These are phyloP conservation scores for Drosophila gunungcola DNA, from an alignment of 1,140 invertebrate genomes.

Conservation along the genomic window DNA sequence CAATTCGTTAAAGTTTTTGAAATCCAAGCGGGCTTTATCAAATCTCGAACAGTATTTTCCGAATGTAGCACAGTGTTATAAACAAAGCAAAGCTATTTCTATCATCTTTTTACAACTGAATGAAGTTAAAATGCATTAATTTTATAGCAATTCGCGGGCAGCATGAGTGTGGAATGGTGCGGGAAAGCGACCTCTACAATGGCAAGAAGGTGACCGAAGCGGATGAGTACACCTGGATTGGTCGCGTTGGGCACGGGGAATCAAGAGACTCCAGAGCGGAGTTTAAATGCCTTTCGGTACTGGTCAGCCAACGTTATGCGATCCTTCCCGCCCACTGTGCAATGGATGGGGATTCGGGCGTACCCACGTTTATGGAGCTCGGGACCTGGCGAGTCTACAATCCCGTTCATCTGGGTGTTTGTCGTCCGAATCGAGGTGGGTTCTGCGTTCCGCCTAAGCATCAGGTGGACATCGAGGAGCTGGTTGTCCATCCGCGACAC, in stretches of 20 bases:
- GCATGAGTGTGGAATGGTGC: constrained; percentile 17
- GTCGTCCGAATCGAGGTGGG: not conserved
- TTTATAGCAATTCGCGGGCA: not conserved
- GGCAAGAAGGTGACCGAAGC: not conserved
- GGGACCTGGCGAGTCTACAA: not conserved
- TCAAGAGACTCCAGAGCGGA: not conserved
- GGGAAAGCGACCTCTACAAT: constrained; percentile 17
- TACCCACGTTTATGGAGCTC: not conserved
- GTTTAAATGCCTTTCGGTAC: not conserved
- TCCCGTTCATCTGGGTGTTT: not conserved
- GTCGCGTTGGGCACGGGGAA: not conserved
- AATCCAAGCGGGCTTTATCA: no score
- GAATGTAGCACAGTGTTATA: no score
- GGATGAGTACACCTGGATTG: constrained; percentile 32
- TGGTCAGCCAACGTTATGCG: not conserved
- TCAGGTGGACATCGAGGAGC: not conserved
- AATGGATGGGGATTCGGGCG: not conserved
- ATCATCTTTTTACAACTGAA: no score
- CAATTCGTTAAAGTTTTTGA: no score
- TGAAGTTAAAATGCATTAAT: no score
- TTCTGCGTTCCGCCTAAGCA: not conserved
- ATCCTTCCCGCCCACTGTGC: not conserved
- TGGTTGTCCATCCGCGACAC: constrained; percentile 26
- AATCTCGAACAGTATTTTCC: no score
- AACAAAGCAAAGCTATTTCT: no score